These are phyloP conservation scores for Lepidurus apus DNA, from an alignment of 1,140 invertebrate genomes.

Conservation along the genomic window DNA sequence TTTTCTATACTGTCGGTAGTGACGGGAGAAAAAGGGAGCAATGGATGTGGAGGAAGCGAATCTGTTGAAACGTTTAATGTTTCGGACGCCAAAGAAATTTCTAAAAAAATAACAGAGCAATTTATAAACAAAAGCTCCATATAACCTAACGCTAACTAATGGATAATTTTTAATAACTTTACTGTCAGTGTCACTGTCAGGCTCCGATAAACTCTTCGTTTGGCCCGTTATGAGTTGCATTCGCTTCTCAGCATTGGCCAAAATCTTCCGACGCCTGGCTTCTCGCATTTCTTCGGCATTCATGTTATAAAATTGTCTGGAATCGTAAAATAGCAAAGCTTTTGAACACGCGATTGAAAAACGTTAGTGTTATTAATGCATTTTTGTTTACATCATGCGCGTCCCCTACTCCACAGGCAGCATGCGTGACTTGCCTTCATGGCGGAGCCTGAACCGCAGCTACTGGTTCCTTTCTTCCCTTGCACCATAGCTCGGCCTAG, in stretches of 20 bases:
- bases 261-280: neutral
- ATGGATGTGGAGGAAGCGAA: neutral
- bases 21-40: neutral
- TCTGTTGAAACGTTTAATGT: neutral
- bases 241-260: neutral
- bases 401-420: no score
- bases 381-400: no score
- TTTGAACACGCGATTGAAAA: neutral
- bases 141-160: neutral
- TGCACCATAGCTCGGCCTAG: no score
- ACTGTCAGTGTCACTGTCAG: neutral
- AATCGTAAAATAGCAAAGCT: neutral
- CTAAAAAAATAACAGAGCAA: no score
- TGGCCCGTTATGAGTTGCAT: constrained; percentile 9
- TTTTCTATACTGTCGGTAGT: neutral
- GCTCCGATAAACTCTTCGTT: neutral
- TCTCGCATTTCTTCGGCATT: neutral
- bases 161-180: neutral
- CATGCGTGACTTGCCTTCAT: no score
- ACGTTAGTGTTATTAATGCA: neutral
- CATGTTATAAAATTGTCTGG: neutral
- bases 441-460: no score
- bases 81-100: neutral
- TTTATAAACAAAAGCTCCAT: neutral
- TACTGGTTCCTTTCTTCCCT: no score